These are phyloP conservation scores for Aplysina aerophoba DNA, from an alignment of 37 sponge, comb jelly and placozoan species.

Conservation along the genomic window DNA sequence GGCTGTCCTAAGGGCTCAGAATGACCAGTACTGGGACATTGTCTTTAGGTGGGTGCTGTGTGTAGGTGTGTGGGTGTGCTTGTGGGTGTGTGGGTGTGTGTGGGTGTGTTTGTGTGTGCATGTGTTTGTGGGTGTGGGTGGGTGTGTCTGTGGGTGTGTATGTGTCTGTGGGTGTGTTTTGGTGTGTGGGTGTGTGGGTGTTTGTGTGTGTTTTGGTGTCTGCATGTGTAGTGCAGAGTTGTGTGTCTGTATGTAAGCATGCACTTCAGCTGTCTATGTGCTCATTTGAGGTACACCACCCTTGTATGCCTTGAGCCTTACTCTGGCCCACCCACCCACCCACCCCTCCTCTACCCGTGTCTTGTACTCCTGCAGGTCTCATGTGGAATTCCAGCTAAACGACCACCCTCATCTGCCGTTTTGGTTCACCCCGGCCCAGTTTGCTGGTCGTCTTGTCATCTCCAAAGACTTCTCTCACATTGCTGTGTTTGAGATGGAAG, in stretches of 20 bases:
- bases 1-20: constrained; percentile 78
- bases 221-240: not conserved
- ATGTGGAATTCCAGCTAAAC: constrained; percentile 92
- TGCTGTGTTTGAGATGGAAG: constrained; percentile 57
- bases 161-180: not conserved
- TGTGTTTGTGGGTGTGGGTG: not conserved
- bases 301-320: not conserved
- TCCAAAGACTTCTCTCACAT: constrained; percentile 44
- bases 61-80: constrained; percentile 5
- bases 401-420: constrained; percentile 75
- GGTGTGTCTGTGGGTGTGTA: too few species aligned
- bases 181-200: not conserved
- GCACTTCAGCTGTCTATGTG: too few species aligned
- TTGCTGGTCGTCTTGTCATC: constrained; percentile 75
- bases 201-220: not conserved
- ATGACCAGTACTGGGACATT: constrained; percentile 67
- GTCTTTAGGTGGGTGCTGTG: constrained; percentile 60
- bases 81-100: not conserved
- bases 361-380: constrained; percentile 47
- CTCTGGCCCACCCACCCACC: not conserved
- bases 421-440: constrained; percentile 93
- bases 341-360: not conserved
- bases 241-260: too few species aligned
- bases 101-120: not conserved
- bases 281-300: too few species aligned